Base-by-base conservation (phyloP, 2,797 vertebrate genomes). In the Echiichthys vipera region DNA sequence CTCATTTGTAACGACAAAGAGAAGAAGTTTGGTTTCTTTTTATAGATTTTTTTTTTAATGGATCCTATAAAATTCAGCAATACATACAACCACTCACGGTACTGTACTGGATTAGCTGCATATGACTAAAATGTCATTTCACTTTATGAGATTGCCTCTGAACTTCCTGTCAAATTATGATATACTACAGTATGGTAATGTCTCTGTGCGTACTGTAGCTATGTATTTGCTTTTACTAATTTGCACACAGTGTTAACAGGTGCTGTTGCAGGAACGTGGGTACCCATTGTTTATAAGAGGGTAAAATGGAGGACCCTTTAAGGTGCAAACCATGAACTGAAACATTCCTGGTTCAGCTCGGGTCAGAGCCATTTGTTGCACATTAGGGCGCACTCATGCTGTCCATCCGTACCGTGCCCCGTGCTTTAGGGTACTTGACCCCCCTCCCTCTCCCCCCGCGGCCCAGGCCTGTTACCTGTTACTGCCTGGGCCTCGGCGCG, bases 201-300 rank as follows among this genome's bases (percentile, higher is more conserved):
- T 64, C 53, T 53, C 25, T 46, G 62, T 20, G 43, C 17, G 14
- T 22, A 37, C n/a, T 57, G 22, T 20, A 25, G 36, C 30, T 37
- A 40, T 68, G 54, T 56, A 62, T 65, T 66, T 75, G 37, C 40
- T 40, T 5, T 36, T 15, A 22, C 8, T 5, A 7, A 8, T 46
- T 46, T 24, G 43, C 43, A 24, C 34, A 10, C 34, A 40, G 27
- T 45, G 55, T n/a, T 27, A 32, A 18, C 7, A 29, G 17, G 24
- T n/a, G 40, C 14, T 59, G 47, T 25, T 77, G 54, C 54, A 53
- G 74, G 53, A 24, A 49, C 40, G 3, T 34, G 15, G 30, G 22
- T 42, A 42, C 27, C 22, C 15, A 14, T 43, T 54, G 6, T 43
- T 54, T 42, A 22, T 24, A 22, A 29, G 22, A 51, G 5, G 17